Evolutionary conservation across 2,888 invertebrate genomes (phyloP).

Genomic region (Cantharis rufa): DNA sequence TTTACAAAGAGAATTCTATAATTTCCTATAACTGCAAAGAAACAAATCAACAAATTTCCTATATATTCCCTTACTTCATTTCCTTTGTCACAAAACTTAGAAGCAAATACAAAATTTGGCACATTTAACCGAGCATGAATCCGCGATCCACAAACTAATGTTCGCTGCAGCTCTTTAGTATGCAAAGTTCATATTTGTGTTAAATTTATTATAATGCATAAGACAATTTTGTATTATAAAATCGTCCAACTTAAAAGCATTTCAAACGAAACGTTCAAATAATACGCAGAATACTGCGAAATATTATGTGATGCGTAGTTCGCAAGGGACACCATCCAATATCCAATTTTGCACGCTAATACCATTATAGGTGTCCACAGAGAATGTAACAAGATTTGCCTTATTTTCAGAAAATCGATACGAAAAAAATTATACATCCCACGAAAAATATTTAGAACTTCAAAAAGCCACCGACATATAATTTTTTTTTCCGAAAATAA

Average conservation of each 20-base stretch:
- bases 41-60: constrained; percentile 13
- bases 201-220: background rate
- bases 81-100: constrained; percentile 16
- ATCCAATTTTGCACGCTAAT: background rate
- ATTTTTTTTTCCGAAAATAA: too few species aligned
- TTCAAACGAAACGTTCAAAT: background rate
- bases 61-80: constrained; percentile 18
- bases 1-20: constrained; percentile 2
- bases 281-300: background rate
- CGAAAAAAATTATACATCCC: background rate
- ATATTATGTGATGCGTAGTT: background rate
- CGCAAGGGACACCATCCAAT: constrained; percentile 1
- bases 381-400: background rate
- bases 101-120: constrained; percentile 11
- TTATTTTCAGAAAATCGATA: background rate
- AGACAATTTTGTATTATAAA: background rate
- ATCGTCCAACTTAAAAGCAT: background rate
- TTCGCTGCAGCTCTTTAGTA: constrained; percentile 1
- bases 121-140: constrained; percentile 21
- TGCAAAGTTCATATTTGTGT: constrained; percentile 12
- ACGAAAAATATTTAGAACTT: background rate
- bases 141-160: constrained; percentile 16
- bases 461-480: too few species aligned
- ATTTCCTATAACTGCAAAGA: constrained; percentile 9
- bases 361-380: background rate